Evolutionary conservation across 2,113 vertebrate genomes (phyloP), one percentile per base, ranked within the genome.

Genomic region (Thamnophis sirtalis): DNA sequence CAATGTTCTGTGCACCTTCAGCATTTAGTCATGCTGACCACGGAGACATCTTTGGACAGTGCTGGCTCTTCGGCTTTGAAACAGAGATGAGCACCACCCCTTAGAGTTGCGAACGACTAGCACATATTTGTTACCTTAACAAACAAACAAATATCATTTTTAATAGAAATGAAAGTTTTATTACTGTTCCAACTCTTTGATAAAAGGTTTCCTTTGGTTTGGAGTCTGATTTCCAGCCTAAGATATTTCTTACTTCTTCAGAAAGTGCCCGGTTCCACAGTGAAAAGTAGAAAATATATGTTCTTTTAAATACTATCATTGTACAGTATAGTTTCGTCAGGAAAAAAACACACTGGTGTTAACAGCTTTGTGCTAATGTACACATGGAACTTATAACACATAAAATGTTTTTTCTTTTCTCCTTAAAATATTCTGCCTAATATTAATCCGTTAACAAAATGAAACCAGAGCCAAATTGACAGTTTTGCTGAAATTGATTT

Each of bases 401-500:
- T 94, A 88, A 93, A 95, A 95, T 38, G 49, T 7, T 7, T 80
- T 33, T 80, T 80, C 22, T 17, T n/a, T 68, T 63, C 26, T 55
- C 2, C 93, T 95, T 60, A 53, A 92, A 43, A 54, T 88, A 54
- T 89, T 93, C 94, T 94, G 10, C n/a, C 80, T 93, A 89, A 92
- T 93, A 88, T 92, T 95, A 96, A 96, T 95, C 91, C 49, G 95
- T 94, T 88, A 93, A 95, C 43, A 94, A 60, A 93, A 96, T 91
- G 92, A 93, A 87, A 91, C 24, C 53, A 90, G 86, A 58, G 54
- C 91, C 93, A 86, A 95, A 93, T 94, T 95, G 95, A 93, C 94
- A 95, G 48, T 93, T 96, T 96, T 95, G 94, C 86, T 38, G 68
- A 96, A 93, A 22, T 95, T 94, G 90, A 97, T n/a, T n/a, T n/a